These are phyloP conservation scores for Oxyteleia sp. DNA, from an alignment of 2,888 invertebrate genomes.

Conservation along the genomic window DNA sequence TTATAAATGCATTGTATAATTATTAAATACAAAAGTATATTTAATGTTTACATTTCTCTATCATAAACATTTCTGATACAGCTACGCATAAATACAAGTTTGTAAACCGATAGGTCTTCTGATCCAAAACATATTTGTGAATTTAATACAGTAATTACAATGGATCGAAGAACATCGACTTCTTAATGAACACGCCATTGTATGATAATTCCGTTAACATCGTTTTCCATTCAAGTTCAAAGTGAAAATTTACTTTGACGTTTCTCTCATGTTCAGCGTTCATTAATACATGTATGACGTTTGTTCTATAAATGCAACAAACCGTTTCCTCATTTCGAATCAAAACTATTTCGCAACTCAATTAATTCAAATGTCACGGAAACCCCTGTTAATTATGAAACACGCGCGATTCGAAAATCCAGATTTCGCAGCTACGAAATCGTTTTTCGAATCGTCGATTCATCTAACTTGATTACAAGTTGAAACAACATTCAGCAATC, in stretches of 20 bases:
- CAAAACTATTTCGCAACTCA: too few species aligned
- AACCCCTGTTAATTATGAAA: background rate
- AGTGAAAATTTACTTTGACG: background rate
- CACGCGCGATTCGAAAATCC: background rate
- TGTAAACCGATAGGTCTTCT: too few species aligned
- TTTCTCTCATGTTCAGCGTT: conserved; percentile 4
- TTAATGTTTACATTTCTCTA: too few species aligned
- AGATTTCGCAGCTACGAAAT: background rate
- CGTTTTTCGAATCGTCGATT: conserved; percentile 1
- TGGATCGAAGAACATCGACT: too few species aligned
- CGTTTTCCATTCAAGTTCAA: background rate
- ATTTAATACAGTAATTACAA: too few species aligned
- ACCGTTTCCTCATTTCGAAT: background rate
- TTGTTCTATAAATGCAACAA: background rate
- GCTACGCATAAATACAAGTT: too few species aligned
- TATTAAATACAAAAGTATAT: too few species aligned
- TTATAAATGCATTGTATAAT: too few species aligned
- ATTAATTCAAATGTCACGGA: too few species aligned
- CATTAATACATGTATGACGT: conserved; percentile 14
- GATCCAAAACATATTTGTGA: too few species aligned
- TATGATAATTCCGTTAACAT: background rate
- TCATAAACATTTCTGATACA: too few species aligned
- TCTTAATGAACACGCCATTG: too few species aligned
- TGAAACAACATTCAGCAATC: background rate
- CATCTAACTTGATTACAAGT: conserved; percentile 7